Conservation (phyloP, 2,797 vertebrate species). For the Eulemur mongoz region DNA sequence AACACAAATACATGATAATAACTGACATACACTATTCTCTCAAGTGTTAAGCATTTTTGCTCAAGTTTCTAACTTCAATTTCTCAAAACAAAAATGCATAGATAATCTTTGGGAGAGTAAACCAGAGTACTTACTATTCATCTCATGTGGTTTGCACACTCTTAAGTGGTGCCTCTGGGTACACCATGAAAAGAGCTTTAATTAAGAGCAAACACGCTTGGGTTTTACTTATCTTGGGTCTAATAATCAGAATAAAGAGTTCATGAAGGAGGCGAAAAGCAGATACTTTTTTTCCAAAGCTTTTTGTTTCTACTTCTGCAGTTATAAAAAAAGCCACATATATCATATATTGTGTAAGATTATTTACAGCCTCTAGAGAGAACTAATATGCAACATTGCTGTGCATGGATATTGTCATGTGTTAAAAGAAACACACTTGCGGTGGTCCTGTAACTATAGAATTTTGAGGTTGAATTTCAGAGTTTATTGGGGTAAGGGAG, state of each 20-base stretch:
- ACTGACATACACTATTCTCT: background rate
- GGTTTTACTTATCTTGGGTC: slow-evolving; percentile 60
- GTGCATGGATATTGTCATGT: slow-evolving; percentile 62
- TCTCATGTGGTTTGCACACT: slow-evolving; percentile 69
- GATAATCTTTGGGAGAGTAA: slow-evolving; percentile 46
- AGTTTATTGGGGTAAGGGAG: slow-evolving; percentile 35
- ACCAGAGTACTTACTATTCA: slow-evolving; percentile 24
- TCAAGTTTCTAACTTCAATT: slow-evolving; percentile 44
- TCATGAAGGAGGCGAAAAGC: slow-evolving; percentile 7
- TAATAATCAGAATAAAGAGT: slow-evolving; percentile 65
- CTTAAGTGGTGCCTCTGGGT: slow-evolving; percentile 55
- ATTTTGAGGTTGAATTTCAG: slow-evolving; percentile 65
- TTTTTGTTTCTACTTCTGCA: slow-evolving; percentile 65
- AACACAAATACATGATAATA: background rate
- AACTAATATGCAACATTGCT: slow-evolving; percentile 17
- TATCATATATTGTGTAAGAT: slow-evolving; percentile 42
- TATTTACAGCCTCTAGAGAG: slow-evolving; percentile 65
- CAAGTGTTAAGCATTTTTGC: slow-evolving; percentile 18
- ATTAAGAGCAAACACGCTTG: slow-evolving; percentile 67
- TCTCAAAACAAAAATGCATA: slow-evolving; percentile 68
- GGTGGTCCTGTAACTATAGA: background rate
- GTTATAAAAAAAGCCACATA: slow-evolving; percentile 42
- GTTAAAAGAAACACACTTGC: slow-evolving; percentile 43
- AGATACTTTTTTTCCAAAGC: background rate
- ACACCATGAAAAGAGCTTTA: slow-evolving; percentile 59